Evolutionary conservation across 1,140 invertebrate genomes (phyloP).

Genomic region (Macrotrachela quadricornifera): DNA sequence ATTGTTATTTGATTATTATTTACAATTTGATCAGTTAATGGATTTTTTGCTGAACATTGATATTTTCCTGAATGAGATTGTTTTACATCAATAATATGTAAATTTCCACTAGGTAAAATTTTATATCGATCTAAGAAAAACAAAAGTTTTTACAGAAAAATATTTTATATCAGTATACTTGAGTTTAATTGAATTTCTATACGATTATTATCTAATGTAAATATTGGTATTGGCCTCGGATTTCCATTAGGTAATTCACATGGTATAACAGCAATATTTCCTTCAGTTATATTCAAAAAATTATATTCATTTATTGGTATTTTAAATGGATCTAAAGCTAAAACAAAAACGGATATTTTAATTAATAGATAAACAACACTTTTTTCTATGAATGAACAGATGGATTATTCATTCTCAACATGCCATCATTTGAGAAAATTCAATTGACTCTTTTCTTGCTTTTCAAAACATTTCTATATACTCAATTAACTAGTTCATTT

Average conservation of each 20-base stretch:
- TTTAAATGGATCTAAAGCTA: neutral
- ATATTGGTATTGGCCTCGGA: constrained; percentile 36
- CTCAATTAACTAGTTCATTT: too few species aligned
- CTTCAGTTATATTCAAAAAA: constrained; percentile 13
- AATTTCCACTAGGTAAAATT: constrained; percentile 14
- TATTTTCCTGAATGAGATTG: constrained; percentile 14
- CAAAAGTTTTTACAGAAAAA: too few species aligned
- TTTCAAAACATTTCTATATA: too few species aligned
- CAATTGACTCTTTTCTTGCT: too few species aligned
- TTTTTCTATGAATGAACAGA: too few species aligned
- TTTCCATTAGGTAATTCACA: constrained; percentile 47
- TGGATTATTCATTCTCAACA: too few species aligned
- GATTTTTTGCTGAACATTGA: constrained; percentile 14
- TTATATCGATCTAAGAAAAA: constrained; percentile 28
- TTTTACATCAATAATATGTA: constrained; percentile 14
- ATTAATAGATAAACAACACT: neutral
- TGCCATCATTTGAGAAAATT: too few species aligned
- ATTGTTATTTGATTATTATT: constrained; percentile 9
- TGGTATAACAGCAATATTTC: constrained; percentile 46
- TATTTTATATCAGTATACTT: too few species aligned
- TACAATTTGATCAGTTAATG: constrained; percentile 12
- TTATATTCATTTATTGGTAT: neutral
- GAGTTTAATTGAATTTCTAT: neutral
- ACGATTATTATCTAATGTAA: neutral
- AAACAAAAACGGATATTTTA: neutral